Base-by-base conservation (phyloP, 2,888 invertebrate species). In the Drymonia ruficornis region DNA sequence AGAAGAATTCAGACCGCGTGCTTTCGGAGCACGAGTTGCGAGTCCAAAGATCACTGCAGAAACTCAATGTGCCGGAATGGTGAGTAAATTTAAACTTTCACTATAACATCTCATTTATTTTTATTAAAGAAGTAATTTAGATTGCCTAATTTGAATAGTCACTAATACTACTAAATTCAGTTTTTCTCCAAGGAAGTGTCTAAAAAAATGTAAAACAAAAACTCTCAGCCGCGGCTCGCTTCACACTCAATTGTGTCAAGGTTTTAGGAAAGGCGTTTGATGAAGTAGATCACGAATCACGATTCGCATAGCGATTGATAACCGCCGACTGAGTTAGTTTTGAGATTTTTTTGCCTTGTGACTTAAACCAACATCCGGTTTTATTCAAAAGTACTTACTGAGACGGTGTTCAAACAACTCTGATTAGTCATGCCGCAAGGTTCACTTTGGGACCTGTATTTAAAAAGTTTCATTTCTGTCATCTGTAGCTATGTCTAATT, bases 1-100 rank as follows among this genome's bases (percentile, higher is more conserved):
- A 97, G 93, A 97, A 97, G 93, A 95, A 96, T 84, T 95, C 95
- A 68, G 96, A 96, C 82, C 94, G 97, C 60, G 96, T 96, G 81
- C 96, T 98, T 81, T 98, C 98, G 63, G 98, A 98, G 93, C 98
- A 98, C 93, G 98, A 99, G 90, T 93, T 98, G 67, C 95, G 98
- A 70, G 97, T 99, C 61, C 97, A 98, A 88, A 96, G 98, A 74
- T 98, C 98, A 51, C 91, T 99, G 79, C 98, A 98, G 90, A 97
- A 97, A 81, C 95, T 99, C 74, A 97, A 98, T 91, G 96, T 99
- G 64, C 99, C 99, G 60, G 98, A 98, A 86, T 99, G 99, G 99
- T 98, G 55, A 87, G 91, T 73, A 52, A 53, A 44, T 56, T 44
- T 16, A 36, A 1, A 7, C 42, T 49, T 49, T 40, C 43, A n/a